Evolutionary conservation across 1,140 invertebrate species (phyloP).

Genomic region (Neelides sp.): DNA sequence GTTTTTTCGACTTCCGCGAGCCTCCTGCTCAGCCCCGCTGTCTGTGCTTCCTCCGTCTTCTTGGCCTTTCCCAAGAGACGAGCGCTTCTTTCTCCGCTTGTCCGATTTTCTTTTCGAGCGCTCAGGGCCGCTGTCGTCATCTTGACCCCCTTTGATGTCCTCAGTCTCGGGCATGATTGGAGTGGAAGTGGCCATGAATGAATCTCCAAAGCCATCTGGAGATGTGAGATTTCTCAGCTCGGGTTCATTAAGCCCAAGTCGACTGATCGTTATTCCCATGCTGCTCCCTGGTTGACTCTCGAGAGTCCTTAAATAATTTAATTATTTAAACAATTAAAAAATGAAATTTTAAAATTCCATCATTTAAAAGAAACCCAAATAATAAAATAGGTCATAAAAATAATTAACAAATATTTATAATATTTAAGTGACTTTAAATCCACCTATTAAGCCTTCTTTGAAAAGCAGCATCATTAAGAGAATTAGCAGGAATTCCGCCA

Average conservation of each 20-base stretch:
- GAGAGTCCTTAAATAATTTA: not conserved
- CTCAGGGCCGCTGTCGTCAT: not conserved
- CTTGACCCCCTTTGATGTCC: conserved; percentile 20
- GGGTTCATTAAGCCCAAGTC: conserved; percentile 16
- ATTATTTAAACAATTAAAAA: not conserved
- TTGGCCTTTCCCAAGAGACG: too few relatives aligned
- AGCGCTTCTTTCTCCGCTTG: conserved; percentile 14
- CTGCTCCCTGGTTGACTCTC: conserved; percentile 11
- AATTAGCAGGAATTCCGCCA: conserved; percentile 64
- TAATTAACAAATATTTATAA: too few relatives aligned
- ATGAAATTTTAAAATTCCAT: not conserved
- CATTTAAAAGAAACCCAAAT: not conserved
- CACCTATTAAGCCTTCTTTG: conserved; percentile 12
- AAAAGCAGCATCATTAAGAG: conserved; percentile 40
- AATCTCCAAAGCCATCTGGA: conserved; percentile 13
- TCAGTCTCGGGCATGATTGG: conserved; percentile 17
- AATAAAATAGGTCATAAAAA: too few relatives aligned
- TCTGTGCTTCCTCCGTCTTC: too few relatives aligned
- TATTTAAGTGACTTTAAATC: too few relatives aligned
- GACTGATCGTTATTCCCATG: conserved; percentile 13
- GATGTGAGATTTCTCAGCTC: conserved; percentile 11
- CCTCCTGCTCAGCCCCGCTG: too few relatives aligned
- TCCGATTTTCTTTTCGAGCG: conserved; percentile 23
- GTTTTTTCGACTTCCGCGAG: too few relatives aligned
- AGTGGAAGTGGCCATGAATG: conserved; percentile 14